Evolutionary conservation across 2,113 vertebrate genomes (phyloP).

Genomic region (Emydocephalus ijimae): DNA sequence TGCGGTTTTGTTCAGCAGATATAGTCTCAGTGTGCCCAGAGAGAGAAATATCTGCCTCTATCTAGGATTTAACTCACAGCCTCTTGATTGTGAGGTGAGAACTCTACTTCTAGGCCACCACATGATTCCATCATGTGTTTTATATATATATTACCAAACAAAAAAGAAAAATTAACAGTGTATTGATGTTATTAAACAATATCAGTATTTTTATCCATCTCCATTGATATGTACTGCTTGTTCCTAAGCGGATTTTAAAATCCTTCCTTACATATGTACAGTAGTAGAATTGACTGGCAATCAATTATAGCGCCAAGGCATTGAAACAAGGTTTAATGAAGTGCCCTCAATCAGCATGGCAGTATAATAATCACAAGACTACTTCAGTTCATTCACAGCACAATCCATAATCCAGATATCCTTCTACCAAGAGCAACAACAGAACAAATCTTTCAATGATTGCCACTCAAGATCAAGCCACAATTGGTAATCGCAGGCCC

Average conservation of each 20-base stretch:
- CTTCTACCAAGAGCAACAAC: not conserved
- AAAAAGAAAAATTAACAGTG: not conserved
- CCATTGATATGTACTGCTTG: not conserved
- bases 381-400: slow-evolving; percentile 1
- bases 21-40: no score
- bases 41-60: no score
- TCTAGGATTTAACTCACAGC: no score
- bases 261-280: not conserved
- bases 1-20: no score
- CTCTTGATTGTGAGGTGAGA: no score
- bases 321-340: slow-evolving; percentile 6
- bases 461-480: not conserved
- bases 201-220: not conserved
- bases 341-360: not conserved
- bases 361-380: slow-evolving; percentile 6
- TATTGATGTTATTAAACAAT: not conserved
- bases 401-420: not conserved
- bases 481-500: no score
- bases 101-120: not conserved
- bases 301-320: slow-evolving; percentile 1
- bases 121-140: not conserved
- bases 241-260: not conserved
- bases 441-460: not conserved
- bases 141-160: not conserved
- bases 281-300: slow-evolving; percentile 10